phyloP scores from a whole-genome alignment of 2,113 vertebrate species.

The Gavia stellata region DNA sequence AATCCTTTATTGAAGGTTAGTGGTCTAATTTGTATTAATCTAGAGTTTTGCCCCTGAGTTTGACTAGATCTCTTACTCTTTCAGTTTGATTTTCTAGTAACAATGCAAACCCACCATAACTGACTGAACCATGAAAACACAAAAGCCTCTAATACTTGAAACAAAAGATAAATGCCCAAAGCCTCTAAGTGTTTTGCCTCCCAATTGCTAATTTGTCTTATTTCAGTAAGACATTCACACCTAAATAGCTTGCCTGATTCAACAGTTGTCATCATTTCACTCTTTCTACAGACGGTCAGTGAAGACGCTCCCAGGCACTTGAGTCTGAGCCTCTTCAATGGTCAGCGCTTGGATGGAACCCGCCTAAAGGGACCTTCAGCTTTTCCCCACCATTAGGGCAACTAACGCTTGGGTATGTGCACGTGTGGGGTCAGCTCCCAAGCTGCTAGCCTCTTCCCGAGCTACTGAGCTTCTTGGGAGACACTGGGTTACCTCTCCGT shows the following conservation, averaged over 20 bases:
- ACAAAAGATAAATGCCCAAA: not conserved
- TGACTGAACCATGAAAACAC: not conserved
- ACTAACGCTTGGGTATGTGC: not conserved
- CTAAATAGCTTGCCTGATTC: not conserved
- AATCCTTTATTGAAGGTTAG: not conserved
- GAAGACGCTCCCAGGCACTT: not conserved
- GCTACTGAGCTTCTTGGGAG: not conserved
- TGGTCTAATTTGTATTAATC: not conserved
- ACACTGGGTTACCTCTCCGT: not conserved
- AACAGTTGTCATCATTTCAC: not conserved
- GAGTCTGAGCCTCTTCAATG: not conserved
- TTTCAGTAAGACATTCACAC: not conserved
- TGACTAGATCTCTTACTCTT: not conserved
- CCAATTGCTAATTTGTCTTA: not conserved
- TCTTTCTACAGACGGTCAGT: not conserved
- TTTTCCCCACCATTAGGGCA: not conserved
- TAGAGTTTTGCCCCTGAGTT: not conserved
- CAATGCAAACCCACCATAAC: not conserved
- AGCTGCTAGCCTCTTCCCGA: not conserved
- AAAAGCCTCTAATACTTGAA: not conserved
- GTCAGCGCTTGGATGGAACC: not conserved
- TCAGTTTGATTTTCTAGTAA: not conserved
- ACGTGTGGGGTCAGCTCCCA: not conserved
- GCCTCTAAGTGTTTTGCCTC: not conserved
- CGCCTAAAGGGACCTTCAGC: not conserved